phyloP scores from a whole-genome alignment of 2,888 invertebrate species.

The Odontocerum albicorne region DNA sequence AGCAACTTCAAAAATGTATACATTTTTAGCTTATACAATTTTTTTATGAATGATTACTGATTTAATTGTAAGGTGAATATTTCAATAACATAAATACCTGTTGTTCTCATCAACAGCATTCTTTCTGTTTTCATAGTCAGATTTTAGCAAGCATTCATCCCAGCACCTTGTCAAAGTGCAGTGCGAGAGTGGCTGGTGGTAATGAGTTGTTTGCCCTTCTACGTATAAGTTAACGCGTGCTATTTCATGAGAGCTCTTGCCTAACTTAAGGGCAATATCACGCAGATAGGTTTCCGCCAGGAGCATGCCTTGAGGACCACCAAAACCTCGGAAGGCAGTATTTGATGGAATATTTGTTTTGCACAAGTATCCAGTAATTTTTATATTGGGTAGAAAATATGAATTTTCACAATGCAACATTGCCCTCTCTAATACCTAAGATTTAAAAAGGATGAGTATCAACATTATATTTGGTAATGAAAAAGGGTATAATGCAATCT shows the following conservation, averaged over 20 bases:
- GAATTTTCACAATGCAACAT: constrained; percentile 84
- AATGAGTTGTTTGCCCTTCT: constrained; percentile 78
- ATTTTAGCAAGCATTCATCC: constrained; percentile 71
- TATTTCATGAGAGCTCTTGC: constrained; percentile 66
- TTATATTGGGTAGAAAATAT: constrained; percentile 75
- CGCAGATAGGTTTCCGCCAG: constrained; percentile 77
- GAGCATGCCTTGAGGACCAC: constrained; percentile 91
- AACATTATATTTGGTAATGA: too few relatives aligned
- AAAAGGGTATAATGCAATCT: too few relatives aligned
- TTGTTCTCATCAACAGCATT: constrained; percentile 69
- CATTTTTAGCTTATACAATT: too few relatives aligned
- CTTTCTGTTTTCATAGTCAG: constrained; percentile 63
- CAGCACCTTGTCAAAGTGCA: constrained; percentile 79
- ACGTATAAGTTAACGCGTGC: constrained; percentile 74
- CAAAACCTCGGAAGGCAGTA: constrained; percentile 92
- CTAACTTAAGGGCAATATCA: constrained; percentile 71
- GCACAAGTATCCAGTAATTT: constrained; percentile 73
- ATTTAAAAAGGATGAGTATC: too few relatives aligned
- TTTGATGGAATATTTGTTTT: constrained; percentile 90
- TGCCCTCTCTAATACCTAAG: constrained; percentile 78
- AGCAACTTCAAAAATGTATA: too few relatives aligned
- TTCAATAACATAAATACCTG: too few relatives aligned
- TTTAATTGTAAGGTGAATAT: too few relatives aligned
- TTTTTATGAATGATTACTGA: too few relatives aligned
- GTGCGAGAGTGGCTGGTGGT: constrained; percentile 69